Percentiles rank a stretch among this genome's conserved stretches.
Evolutionary conservation across 2,113 vertebrate species (phyloP).

Genomic region (Polyodon spathula): DNA sequence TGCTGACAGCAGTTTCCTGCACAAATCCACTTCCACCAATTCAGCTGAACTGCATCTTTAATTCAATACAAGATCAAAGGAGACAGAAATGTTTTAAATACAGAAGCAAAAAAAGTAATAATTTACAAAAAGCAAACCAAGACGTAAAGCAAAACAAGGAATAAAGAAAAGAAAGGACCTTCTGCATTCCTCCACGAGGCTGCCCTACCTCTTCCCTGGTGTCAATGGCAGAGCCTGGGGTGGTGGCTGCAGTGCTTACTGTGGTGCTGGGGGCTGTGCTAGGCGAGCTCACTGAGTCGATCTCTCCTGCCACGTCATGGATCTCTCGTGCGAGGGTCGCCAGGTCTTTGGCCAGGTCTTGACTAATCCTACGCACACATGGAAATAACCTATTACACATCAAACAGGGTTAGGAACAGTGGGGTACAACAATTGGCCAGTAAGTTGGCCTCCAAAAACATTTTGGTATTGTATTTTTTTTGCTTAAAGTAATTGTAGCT

Average conservation of each 20-base stretch:
- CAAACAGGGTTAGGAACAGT: constrained; percentile 47
- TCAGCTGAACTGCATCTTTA: no score
- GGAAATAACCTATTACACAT: constrained; percentile 68
- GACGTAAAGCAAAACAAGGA: constrained; percentile 60
- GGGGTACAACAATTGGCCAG: not conserved
- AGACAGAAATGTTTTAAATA: no score
- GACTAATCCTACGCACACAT: constrained; percentile 93
- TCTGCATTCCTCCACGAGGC: constrained; percentile 80
- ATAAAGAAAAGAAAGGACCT: constrained; percentile 81
- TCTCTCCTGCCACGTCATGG: constrained; percentile 97
- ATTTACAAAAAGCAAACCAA: no score
- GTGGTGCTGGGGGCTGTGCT: constrained; percentile 97
- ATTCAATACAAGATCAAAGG: no score
- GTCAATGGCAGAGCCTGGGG: constrained; percentile 98
- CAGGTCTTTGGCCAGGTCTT: constrained; percentile 83
- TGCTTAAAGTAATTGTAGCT: no score
- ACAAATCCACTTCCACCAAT: no score
- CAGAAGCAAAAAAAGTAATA: no score
- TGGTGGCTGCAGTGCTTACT: constrained; percentile 97
- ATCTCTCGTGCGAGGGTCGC: constrained; percentile 97
- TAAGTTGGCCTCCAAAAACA: no score
- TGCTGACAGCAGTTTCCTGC: no score
- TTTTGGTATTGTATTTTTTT: no score
- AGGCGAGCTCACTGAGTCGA: constrained; percentile 96
- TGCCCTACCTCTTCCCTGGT: constrained; percentile 98